These are phyloP conservation scores for Schizotus pectinicornis DNA, from an alignment of 2,888 invertebrate genomes.

Conservation along the genomic window DNA sequence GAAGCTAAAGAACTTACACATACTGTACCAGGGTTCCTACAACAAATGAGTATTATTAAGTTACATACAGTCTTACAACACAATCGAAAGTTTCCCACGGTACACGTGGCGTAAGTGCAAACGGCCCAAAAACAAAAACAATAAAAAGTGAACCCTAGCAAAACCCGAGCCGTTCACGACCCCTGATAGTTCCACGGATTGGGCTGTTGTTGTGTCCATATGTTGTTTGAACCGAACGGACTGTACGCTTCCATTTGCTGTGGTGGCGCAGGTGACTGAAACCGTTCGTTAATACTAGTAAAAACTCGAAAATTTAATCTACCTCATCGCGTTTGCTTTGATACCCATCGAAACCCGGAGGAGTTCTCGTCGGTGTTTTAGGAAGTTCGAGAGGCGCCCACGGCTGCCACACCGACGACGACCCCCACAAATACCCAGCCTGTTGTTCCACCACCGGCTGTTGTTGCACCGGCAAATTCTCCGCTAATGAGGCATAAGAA, in stretches of 20 bases:
- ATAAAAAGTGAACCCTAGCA: constrained; percentile 29
- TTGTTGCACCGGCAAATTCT: constrained; percentile 22
- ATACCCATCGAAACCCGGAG: constrained; percentile 53
- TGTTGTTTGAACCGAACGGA: constrained; percentile 55
- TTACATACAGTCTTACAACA: constrained; percentile 48
- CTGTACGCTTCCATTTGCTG: constrained; percentile 50
- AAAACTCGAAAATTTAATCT: neutral
- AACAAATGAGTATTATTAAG: constrained; percentile 48
- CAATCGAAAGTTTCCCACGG: constrained; percentile 25
- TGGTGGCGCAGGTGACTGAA: constrained; percentile 22
- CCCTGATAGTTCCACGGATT: constrained; percentile 55
- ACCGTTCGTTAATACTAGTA: constrained; percentile 4
- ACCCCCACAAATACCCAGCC: constrained; percentile 54
- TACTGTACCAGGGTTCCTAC: constrained; percentile 37
- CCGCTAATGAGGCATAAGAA: constrained; percentile 42
- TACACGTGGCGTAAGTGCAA: constrained; percentile 43
- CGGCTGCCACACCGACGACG: constrained; percentile 57
- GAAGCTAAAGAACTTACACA: constrained; percentile 11
- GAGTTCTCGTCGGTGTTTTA: constrained; percentile 53
- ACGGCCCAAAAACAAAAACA: constrained; percentile 33
- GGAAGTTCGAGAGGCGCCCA: constrained; percentile 50
- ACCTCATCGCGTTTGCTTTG: constrained; percentile 39
- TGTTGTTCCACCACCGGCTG: constrained; percentile 32
- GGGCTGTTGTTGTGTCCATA: constrained; percentile 55
- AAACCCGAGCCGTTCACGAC: constrained; percentile 26